Base-by-base conservation (phyloP, 2,113 vertebrate genomes). In the Gracilinanus agilis region DNA sequence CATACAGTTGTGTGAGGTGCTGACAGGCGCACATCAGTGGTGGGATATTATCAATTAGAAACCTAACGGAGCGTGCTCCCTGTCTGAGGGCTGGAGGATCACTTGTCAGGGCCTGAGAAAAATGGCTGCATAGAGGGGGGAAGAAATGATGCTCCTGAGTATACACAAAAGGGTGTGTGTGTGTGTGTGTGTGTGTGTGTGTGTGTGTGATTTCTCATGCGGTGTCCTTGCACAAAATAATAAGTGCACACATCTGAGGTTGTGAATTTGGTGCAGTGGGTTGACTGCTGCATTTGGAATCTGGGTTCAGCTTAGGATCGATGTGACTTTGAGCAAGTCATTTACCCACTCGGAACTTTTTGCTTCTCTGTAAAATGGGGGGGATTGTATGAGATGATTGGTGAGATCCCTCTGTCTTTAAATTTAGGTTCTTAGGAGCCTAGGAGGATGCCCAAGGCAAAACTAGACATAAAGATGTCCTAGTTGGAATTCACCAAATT, bases 1-100 rank as follows among this genome's bases (percentile, higher is more conserved):
- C 67, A 83, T 83, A 83, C n/a, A 83, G 34, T 83, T 83, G 67
- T n/a, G 40, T 10, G 19, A 83, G 67, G 67, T 83, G 67, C 67
- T 83, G 67, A 83, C 67, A 83, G 67, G 67, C 19, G n/a, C 67
- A 83, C 67, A 83, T 83, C 67, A 83, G 67, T 83, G n/a, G 67
- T 83, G 67, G 67, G 67, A 83, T 83, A 83, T 83, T 83, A 83
- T 83, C 67, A 83, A 83, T 83, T 83, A 83, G 67, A 83, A 83
- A 83, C 67, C 67, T 83, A 83, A 83, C 67, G 40, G 67, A 83
- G 67, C n/a, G 67, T 83, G 67, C 67, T 83, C 67, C 67, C 67
- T 83, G 67, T 83, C 67, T 83, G 67, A 83, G 67, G 67, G 67
- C 67, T 83, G 67, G 67, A 83, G n/a, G 67, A 83, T 83, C 67